Conservation (phyloP, 2,888 invertebrate species). For the Ceraclea dissimilis region DNA sequence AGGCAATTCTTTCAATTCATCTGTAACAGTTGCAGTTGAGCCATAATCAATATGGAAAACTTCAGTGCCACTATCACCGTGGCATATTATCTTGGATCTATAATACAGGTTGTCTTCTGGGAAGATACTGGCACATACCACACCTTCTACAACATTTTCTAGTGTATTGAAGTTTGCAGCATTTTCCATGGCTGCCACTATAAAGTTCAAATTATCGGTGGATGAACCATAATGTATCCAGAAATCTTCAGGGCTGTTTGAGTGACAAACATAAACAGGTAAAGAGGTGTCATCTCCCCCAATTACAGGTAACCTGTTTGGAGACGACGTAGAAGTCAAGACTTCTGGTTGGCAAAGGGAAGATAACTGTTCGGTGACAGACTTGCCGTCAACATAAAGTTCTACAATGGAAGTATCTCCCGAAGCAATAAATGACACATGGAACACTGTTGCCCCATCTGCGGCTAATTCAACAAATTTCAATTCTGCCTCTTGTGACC, state of each 20-base stretch:
- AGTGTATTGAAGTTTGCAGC: slow-evolving; percentile 44
- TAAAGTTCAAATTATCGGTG: slow-evolving; percentile 49
- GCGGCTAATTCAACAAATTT: slow-evolving; percentile 62
- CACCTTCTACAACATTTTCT: slow-evolving; percentile 48
- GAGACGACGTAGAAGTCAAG: slow-evolving; percentile 29
- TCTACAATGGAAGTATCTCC: slow-evolving; percentile 59
- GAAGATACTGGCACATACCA: slow-evolving; percentile 58
- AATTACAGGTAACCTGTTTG: slow-evolving; percentile 4
- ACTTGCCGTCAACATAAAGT: slow-evolving; percentile 52
- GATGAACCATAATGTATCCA: slow-evolving; percentile 61
- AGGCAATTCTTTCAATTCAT: slow-evolving; percentile 53
- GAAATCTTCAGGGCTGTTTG: slow-evolving; percentile 63
- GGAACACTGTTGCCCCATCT: slow-evolving; percentile 63
- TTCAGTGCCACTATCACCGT: slow-evolving; percentile 47
- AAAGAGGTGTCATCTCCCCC: slow-evolving; percentile 6
- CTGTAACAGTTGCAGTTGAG: slow-evolving; percentile 55
- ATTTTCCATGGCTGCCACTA: slow-evolving; percentile 50
- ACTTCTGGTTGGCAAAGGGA: slow-evolving; percentile 36
- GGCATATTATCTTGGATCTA: slow-evolving; percentile 54
- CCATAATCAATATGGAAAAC: slow-evolving; percentile 65
- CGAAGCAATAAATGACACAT: slow-evolving; percentile 57
- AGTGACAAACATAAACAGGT: slow-evolving; percentile 51
- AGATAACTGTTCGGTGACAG: slow-evolving; percentile 54
- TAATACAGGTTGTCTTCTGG: slow-evolving; percentile 62
- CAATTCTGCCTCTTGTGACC: slow-evolving; percentile 59